phyloP scores from a whole-genome alignment of 1,140 invertebrate species.

The Samia ricini region DNA sequence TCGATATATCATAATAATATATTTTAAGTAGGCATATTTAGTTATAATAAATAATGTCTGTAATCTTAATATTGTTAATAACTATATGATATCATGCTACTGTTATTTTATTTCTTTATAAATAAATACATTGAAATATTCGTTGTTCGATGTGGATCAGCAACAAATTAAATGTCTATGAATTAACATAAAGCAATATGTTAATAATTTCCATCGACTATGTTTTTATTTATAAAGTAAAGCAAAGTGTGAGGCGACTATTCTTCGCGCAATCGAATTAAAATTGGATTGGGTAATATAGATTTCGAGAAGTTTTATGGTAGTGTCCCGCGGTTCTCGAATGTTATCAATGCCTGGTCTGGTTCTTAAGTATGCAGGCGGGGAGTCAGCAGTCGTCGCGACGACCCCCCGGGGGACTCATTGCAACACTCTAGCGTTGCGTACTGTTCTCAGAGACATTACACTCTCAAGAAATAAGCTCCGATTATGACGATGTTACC shows the following conservation, averaged over 20 bases:
- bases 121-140: background rate
- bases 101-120: too few relatives aligned
- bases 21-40: too few relatives aligned
- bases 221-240: background rate
- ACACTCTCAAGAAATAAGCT: too few relatives aligned
- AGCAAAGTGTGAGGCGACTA: background rate
- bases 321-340: background rate
- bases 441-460: too few relatives aligned
- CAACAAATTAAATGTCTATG: background rate
- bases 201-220: background rate
- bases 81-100: too few relatives aligned
- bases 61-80: too few relatives aligned
- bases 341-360: background rate
- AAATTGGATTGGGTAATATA: background rate
- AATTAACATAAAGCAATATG: background rate
- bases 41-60: too few relatives aligned
- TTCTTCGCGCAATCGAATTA: background rate
- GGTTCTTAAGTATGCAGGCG: background rate
- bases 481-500: too few relatives aligned
- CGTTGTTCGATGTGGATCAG: background rate
- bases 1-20: too few relatives aligned
- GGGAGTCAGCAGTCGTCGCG: background rate
- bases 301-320: background rate
- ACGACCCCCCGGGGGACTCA: too few relatives aligned
- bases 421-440: background rate